Conservation (phyloP, 2,888 invertebrate species). For the Synanthedon myopaeformis region DNA sequence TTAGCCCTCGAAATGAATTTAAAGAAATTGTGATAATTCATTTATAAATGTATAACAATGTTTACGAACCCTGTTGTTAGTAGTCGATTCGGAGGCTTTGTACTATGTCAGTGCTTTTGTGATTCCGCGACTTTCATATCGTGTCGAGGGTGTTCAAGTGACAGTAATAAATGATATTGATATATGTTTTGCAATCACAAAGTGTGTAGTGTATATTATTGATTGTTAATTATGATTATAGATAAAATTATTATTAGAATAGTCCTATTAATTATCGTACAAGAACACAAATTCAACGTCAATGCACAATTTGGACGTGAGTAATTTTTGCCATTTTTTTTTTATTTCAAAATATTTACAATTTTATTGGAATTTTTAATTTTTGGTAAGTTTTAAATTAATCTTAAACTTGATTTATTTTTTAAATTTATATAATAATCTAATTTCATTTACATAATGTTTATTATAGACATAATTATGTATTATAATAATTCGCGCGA, state of each 20-base stretch:
- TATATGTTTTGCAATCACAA: background rate
- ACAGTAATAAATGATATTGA: background rate
- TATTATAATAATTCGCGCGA: too few species aligned
- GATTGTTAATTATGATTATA: background rate
- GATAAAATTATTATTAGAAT: constrained; percentile 4
- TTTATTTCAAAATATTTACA: background rate
- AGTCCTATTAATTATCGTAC: constrained; percentile 25
- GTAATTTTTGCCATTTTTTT: constrained; percentile 12
- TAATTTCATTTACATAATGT: too few species aligned
- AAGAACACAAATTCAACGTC: constrained; percentile 35
- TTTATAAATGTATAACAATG: constrained; percentile 10
- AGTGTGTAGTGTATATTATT: background rate
- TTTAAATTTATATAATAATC: background rate
- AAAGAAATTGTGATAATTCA: background rate
- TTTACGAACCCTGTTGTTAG: constrained; percentile 34
- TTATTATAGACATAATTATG: too few species aligned
- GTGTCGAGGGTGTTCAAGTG: background rate
- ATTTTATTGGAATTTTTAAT: background rate
- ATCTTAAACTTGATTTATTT: background rate
- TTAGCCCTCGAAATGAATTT: background rate
- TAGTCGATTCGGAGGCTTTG: constrained; percentile 41
- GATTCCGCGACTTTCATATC: constrained; percentile 15
- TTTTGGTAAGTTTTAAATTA: background rate
- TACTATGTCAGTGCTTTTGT: constrained; percentile 55
- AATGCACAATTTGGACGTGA: constrained; percentile 61